Conservation (phyloP, 2,888 invertebrate species). For the Andrena flavipes region DNA sequence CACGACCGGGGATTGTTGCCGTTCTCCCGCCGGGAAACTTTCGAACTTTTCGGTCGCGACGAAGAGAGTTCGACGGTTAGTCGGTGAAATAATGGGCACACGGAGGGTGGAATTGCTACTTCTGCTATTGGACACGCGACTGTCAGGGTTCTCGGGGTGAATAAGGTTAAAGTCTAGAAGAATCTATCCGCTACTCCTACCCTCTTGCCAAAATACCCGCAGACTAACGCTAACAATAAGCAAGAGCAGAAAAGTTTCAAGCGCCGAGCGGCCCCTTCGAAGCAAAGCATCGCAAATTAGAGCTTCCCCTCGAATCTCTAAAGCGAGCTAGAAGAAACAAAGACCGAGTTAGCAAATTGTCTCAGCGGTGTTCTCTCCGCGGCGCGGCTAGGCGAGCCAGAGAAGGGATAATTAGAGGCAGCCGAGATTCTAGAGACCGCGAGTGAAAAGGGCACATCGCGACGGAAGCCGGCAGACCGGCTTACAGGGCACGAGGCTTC, state of each 20-base stretch:
- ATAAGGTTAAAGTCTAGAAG: no score
- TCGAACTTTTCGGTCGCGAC: constrained; percentile 9
- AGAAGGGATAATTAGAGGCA: constrained; percentile 37
- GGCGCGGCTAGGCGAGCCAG: neutral
- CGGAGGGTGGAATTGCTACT: constrained; percentile 3
- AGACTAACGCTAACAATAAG: no score
- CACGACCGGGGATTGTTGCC: neutral
- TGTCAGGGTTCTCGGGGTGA: no score
- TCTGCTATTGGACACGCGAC: neutral
- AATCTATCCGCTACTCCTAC: no score
- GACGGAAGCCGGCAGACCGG: constrained; percentile 14
- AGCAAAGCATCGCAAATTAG: no score
- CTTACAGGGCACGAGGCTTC: constrained; percentile 20
- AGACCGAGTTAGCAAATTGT: neutral
- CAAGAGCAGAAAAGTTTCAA: no score
- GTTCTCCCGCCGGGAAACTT: neutral
- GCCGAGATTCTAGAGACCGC: constrained; percentile 23
- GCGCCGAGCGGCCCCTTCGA: no score
- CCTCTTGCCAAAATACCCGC: no score
- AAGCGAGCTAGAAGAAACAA: neutral
- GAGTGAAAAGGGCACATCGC: constrained; percentile 2
- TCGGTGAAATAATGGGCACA: constrained; percentile 11
- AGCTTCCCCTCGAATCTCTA: neutral
- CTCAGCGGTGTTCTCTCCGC: no score
- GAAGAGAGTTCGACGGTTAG: neutral